A percentile compares a stretch with the other conserved stretches of the same genome.
phyloP scores from a whole-genome alignment of 2,113 vertebrate genomes.

The Stigmatopora nigra region DNA sequence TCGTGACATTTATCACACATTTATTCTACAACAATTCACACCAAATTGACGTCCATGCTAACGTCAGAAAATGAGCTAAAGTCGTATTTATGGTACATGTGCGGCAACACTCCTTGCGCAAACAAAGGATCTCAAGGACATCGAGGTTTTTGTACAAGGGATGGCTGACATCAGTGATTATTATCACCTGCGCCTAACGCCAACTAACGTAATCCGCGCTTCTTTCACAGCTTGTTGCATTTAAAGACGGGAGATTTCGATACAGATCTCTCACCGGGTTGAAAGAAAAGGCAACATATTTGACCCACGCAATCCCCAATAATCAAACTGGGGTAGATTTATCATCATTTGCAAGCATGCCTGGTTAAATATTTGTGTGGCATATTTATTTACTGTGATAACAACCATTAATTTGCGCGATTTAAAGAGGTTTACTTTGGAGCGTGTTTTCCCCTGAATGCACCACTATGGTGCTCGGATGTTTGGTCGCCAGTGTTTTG shows the following conservation, averaged over 20 bases:
- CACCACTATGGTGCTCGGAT: too few relatives aligned
- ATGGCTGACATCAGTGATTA: conserved; percentile 23
- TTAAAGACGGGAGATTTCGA: neutral
- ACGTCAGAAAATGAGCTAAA: too few relatives aligned
- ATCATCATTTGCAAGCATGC: conserved; percentile 3
- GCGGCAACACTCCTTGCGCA: neutral
- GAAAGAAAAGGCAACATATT: neutral
- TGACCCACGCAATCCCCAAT: neutral
- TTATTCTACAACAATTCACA: too few relatives aligned
- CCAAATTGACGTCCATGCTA: too few relatives aligned
- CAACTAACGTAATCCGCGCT: neutral
- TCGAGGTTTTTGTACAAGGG: conserved; percentile 10
- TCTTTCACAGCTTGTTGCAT: neutral
- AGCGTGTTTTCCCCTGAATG: neutral
- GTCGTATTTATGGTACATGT: too few relatives aligned
- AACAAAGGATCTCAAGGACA: conserved; percentile 35
- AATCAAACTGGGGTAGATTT: neutral
- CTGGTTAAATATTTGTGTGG: neutral
- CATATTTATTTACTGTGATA: conserved; percentile 5
- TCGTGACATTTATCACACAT: too few relatives aligned
- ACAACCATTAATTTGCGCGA: conserved; percentile 2
- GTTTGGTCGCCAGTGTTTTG: too few relatives aligned
- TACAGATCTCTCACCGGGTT: neutral
- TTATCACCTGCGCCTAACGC: conserved; percentile 12
- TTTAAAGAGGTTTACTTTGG: conserved; percentile 6